Conservation (phyloP, 2,797 vertebrate genomes). For the Rallus crepitans region DNA sequence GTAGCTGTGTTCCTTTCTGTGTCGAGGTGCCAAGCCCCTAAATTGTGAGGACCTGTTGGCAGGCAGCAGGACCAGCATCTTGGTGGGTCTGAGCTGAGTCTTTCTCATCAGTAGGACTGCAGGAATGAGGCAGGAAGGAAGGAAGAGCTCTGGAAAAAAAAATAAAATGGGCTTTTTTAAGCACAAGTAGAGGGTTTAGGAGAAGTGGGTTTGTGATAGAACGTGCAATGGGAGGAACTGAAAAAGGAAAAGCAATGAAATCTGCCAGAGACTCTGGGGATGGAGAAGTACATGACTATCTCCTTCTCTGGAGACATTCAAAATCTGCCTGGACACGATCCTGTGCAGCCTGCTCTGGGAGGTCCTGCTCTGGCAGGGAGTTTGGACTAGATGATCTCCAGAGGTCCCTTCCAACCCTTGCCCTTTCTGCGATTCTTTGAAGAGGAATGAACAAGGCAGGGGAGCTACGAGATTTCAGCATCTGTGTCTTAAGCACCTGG, state of each 20-base stretch:
- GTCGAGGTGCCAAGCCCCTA: not conserved
- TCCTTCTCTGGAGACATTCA: too few relatives aligned
- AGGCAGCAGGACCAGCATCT: not conserved
- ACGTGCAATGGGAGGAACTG: not conserved
- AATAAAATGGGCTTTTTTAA: not conserved
- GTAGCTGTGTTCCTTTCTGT: not conserved
- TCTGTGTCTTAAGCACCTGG: not conserved
- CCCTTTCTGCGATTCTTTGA: too few relatives aligned
- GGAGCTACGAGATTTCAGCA: not conserved
- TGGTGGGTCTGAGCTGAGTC: fast-evolving
- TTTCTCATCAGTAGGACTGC: not conserved
- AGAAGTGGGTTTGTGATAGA: not conserved
- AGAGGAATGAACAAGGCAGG: not conserved
- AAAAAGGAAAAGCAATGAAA: not conserved
- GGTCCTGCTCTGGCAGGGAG: too few relatives aligned
- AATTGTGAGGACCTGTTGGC: not conserved
- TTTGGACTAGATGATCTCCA: too few relatives aligned
- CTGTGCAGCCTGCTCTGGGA: too few relatives aligned
- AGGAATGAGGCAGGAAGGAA: not conserved
- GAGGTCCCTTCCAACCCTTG: too few relatives aligned
- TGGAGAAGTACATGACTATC: not conserved
- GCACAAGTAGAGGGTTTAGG: not conserved
- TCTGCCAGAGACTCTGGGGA: not conserved
- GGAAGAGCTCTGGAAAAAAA: not conserved
- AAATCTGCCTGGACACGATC: too few relatives aligned